Evolutionary conservation across 2,113 vertebrate species (phyloP), one percentile per base, ranked within the genome.

Genomic region (Sylvietta virens): DNA sequence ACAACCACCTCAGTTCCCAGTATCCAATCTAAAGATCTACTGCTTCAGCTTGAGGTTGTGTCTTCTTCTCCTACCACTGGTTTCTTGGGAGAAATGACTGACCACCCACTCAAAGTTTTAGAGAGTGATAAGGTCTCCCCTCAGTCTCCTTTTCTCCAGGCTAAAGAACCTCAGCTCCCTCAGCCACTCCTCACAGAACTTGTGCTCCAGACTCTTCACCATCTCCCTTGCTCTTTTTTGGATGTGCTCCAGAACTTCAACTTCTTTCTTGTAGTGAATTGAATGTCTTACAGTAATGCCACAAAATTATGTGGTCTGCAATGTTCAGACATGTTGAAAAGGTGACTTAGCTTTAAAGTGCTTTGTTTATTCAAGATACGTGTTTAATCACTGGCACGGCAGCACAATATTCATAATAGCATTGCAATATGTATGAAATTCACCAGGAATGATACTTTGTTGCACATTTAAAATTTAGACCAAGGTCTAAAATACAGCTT

Each of bases 251-350:
- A 74, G 44, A 26, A 72, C 23, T 42, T 53, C 7, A 39, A 3
- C 5, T 44, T 44, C 39, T 72, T 80, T 60, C 26, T 56, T 65
- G 30, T 42, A 65, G 19, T 33, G 17, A 81, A 45, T 9, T 84
- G 27, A 81, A 56, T 24, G 33, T 56, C 50, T 56, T 54, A 18
- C 20, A 61, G 23, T 57, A 81, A 57, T 50, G 50, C 33, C 69
- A 86, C 33, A 40, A 81, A 65, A 48, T 78, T 44, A 48, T 77
- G 42, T 89, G 78, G 42, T 73, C 51, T 84, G 27, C 71, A 88
- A 71, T 85, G 37, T 48, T 96, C 66, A 89, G 37, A 67, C 35
- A 70, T 48, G 66, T 69, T 67, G 54, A 84, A 97, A 71, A 74
- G 8, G 27, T 81, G 66, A 62, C 80, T 51, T 86, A 90, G 35